These are phyloP conservation scores for Leucophenga varia DNA, from an alignment of 1,140 invertebrate species.

Conservation along the genomic window DNA sequence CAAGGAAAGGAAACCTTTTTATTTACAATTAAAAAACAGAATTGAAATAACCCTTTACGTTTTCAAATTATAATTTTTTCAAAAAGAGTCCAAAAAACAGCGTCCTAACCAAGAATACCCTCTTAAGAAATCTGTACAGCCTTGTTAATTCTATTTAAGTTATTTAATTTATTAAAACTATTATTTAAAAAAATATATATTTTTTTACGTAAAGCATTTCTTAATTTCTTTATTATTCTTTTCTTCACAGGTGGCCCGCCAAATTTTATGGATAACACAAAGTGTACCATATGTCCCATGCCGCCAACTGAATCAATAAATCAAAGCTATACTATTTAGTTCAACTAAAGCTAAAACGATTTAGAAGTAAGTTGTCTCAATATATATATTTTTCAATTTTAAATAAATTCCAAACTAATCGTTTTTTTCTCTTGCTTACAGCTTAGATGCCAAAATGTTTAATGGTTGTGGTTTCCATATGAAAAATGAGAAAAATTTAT, in stretches of 20 bases:
- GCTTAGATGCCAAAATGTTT: slow-evolving; percentile 48
- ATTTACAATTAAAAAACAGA: no score
- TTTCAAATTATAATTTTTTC: no score
- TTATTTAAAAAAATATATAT: no score
- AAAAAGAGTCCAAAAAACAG: no score
- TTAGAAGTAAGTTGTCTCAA: neutral
- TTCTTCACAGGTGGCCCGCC: slow-evolving; percentile 35
- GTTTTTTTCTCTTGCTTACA: slow-evolving; percentile 12
- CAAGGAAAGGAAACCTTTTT: no score
- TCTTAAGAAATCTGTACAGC: no score
- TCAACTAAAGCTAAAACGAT: neutral
- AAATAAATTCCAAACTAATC: neutral
- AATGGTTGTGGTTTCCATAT: slow-evolving; percentile 47
- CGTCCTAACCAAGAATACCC: no score
- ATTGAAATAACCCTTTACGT: no score
- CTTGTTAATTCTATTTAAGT: no score
- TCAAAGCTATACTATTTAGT: slow-evolving; percentile 40
- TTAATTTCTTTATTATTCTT: slow-evolving; percentile 2
- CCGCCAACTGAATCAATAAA: slow-evolving; percentile 53
- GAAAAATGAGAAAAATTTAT: no score
- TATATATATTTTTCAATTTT: neutral
- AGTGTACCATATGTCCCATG: slow-evolving; percentile 50
- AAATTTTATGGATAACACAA: slow-evolving; percentile 51
- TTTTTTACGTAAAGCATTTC: no score
- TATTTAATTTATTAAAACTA: no score